These are phyloP conservation scores for Motacilla tschutschensis DNA, from an alignment of 2,113 vertebrate genomes.

Conservation along the genomic window DNA sequence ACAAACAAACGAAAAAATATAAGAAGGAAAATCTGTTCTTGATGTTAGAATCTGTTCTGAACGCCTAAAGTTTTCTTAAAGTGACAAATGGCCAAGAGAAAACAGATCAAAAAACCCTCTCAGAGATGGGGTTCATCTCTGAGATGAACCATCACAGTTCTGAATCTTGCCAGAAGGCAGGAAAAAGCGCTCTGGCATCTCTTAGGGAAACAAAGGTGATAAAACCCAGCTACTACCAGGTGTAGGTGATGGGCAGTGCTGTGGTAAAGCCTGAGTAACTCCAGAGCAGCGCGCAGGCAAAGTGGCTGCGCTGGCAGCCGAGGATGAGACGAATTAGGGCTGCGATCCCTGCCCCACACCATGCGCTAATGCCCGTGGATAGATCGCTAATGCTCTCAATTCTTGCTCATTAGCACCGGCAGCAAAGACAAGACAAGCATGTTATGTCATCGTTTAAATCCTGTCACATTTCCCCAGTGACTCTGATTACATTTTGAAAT, in stretches of 20 bases:
- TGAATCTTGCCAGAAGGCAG: not conserved
- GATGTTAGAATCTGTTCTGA: not conserved
- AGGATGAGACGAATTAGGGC: not conserved
- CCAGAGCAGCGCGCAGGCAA: rapidly evolving
- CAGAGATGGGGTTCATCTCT: too few relatives aligned
- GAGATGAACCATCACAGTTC: not conserved
- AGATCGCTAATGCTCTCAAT: constrained; percentile 39
- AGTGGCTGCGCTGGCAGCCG: not conserved
- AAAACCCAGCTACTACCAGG: not conserved
- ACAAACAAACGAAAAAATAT: too few relatives aligned
- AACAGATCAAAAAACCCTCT: not conserved
- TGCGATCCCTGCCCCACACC: not conserved
- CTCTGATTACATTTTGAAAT: constrained; percentile 43
- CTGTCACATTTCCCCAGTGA: constrained; percentile 20
- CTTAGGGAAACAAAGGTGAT: rapidly evolving
- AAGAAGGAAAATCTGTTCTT: not conserved
- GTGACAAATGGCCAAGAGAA: not conserved
- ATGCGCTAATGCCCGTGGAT: not conserved
- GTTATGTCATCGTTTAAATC: constrained; percentile 40
- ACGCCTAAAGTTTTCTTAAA: not conserved
- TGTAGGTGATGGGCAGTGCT: not conserved
- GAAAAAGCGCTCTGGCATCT: not conserved
- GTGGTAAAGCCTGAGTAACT: not conserved
- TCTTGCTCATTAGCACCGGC: constrained; percentile 24
- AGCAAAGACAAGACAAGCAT: not conserved